Conservation (phyloP, 1,140 invertebrate species). For the Drosophila baimaii region DNA sequence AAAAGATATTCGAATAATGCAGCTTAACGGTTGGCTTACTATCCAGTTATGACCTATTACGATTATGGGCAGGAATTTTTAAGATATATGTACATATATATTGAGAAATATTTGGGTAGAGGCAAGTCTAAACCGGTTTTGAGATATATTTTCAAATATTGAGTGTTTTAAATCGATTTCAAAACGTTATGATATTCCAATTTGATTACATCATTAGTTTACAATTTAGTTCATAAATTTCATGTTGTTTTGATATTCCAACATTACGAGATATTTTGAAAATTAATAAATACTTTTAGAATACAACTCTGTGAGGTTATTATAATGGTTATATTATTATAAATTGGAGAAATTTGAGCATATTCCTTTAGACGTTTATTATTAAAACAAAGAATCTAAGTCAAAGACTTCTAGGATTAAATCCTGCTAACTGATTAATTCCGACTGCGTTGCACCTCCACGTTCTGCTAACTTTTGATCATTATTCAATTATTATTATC, state of each 20-base stretch:
- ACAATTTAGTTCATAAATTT: no score
- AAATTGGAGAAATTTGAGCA: background rate
- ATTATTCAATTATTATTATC: conserved; percentile 31
- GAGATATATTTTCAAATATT: background rate
- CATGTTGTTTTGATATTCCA: background rate
- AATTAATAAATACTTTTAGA: background rate
- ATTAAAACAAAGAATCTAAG: background rate
- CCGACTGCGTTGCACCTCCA: conserved; percentile 21
- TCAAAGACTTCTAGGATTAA: background rate
- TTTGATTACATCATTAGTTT: no score
- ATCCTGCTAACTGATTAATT: conserved; percentile 52
- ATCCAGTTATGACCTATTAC: background rate
- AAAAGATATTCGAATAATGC: conserved; percentile 15
- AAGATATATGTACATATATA: background rate
- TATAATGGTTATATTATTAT: background rate
- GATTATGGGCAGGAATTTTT: background rate
- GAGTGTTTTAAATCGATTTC: background rate
- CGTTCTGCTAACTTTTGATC: conserved; percentile 38
- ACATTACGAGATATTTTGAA: background rate
- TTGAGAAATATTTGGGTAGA: background rate
- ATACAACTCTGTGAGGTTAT: background rate
- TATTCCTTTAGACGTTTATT: background rate
- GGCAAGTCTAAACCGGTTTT: background rate
- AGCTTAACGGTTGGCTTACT: background rate
- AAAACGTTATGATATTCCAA: background rate